Evolutionary conservation across 2,888 invertebrate genomes (phyloP).

Genomic region (Himalopsyche kuldschensis): DNA sequence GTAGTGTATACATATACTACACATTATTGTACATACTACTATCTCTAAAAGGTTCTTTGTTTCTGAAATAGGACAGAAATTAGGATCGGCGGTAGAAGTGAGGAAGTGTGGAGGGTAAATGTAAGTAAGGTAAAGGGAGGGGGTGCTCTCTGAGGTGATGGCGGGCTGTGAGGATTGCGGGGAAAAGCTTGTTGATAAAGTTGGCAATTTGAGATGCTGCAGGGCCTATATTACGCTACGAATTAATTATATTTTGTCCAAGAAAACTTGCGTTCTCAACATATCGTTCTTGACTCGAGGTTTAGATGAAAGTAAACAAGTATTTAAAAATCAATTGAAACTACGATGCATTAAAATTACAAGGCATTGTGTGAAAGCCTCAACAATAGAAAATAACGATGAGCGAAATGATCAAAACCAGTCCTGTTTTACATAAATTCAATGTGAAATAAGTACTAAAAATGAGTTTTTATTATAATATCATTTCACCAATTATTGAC

Average conservation of each 20-base stretch:
- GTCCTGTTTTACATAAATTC: too few relatives aligned
- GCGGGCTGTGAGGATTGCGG: not conserved
- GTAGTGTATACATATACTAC: not conserved
- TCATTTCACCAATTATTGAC: too few relatives aligned
- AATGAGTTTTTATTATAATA: too few relatives aligned
- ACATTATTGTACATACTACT: not conserved
- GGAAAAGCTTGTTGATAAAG: conserved; percentile 29
- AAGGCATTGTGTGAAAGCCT: too few relatives aligned
- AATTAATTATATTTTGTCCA: not conserved
- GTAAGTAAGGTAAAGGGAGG: not conserved
- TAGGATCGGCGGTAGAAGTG: not conserved
- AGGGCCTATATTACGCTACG: conserved; percentile 11
- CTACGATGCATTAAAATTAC: too few relatives aligned
- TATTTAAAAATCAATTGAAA: too few relatives aligned
- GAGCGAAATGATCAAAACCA: too few relatives aligned
- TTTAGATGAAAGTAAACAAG: too few relatives aligned
- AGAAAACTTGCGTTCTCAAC: not conserved
- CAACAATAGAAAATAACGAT: too few relatives aligned
- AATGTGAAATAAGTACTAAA: too few relatives aligned
- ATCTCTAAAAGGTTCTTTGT: not conserved
- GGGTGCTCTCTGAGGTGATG: not conserved
- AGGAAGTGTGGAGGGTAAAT: not conserved
- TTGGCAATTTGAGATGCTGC: conserved; percentile 34
- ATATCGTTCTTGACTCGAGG: not conserved
- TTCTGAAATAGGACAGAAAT: not conserved